Conservation (phyloP, 1,140 invertebrate species). For the Condylostylus longicornis region DNA sequence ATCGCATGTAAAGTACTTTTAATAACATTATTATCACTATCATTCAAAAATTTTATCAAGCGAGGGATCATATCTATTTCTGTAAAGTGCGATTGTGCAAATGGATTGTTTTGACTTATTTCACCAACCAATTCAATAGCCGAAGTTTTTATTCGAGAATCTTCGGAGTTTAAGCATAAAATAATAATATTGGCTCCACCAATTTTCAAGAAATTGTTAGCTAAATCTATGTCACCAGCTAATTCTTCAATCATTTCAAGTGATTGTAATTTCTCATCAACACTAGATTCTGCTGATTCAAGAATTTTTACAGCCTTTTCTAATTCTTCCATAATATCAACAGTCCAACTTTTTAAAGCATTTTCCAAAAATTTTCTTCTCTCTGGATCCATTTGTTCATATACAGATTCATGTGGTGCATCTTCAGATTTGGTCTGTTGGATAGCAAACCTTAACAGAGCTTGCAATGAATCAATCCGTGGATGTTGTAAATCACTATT, state of each 20-base stretch:
- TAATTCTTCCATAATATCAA: slow-evolving; percentile 38
- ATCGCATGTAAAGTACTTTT: slow-evolving; percentile 46
- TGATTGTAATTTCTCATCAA: slow-evolving; percentile 33
- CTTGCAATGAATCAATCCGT: too few relatives aligned
- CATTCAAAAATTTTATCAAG: slow-evolving; percentile 36
- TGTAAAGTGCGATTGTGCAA: slow-evolving; percentile 41
- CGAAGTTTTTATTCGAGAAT: slow-evolving; percentile 36
- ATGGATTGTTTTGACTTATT: slow-evolving; percentile 48
- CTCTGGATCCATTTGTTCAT: too few relatives aligned
- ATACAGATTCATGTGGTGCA: too few relatives aligned
- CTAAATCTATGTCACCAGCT: slow-evolving; percentile 42
- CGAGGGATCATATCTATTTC: slow-evolving; percentile 36
- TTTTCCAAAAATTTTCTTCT: slow-evolving; percentile 38
- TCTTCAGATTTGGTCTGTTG: too few relatives aligned
- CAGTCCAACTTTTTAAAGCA: slow-evolving; percentile 37
- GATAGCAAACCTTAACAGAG: too few relatives aligned
- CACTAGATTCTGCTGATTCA: slow-evolving; percentile 21
- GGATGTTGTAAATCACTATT: too few relatives aligned
- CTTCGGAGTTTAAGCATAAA: slow-evolving; percentile 34
- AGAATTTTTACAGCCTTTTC: slow-evolving; percentile 35
- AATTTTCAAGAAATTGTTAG: slow-evolving; percentile 50
- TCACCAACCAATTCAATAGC: slow-evolving; percentile 43
- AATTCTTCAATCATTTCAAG: slow-evolving; percentile 37
- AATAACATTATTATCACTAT: slow-evolving; percentile 34
- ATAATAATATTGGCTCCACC: slow-evolving; percentile 42